These are phyloP conservation scores for Junonia oenone DNA, from an alignment of 2,888 invertebrate genomes.

Conservation along the genomic window DNA sequence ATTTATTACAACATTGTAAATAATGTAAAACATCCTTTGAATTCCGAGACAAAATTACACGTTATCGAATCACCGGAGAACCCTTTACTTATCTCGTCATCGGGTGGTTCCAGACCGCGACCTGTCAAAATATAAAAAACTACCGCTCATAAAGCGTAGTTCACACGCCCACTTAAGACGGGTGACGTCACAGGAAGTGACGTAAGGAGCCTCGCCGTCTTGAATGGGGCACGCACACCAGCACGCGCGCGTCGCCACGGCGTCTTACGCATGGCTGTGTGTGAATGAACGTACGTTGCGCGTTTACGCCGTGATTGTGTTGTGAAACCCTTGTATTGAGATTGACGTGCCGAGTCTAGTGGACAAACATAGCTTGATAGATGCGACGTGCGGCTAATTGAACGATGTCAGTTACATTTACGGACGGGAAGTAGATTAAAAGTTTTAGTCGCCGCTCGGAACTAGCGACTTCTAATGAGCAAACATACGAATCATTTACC, in stretches of 20 bases:
- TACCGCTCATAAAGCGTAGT: constrained; percentile 47
- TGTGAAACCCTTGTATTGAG: constrained; percentile 52
- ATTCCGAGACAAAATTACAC: constrained; percentile 42
- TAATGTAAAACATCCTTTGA: constrained; percentile 24
- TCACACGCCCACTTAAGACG: constrained; percentile 70
- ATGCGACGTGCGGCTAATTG: constrained; percentile 55
- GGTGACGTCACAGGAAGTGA: constrained; percentile 67
- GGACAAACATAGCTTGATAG: constrained; percentile 52
- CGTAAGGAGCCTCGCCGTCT: constrained; percentile 58
- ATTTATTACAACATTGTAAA: constrained; percentile 27
- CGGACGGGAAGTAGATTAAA: constrained; percentile 48
- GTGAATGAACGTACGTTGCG: constrained; percentile 65
- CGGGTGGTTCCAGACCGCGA: constrained; percentile 38
- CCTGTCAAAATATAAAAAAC: constrained; percentile 59
- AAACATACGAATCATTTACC: constrained; percentile 43
- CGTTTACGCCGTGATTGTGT: constrained; percentile 49
- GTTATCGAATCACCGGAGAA: constrained; percentile 41
- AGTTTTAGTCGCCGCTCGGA: constrained; percentile 38
- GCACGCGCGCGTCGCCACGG: constrained; percentile 19
- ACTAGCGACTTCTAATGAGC: constrained; percentile 50
- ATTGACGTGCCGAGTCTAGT: constrained; percentile 54
- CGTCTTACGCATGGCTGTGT: constrained; percentile 44
- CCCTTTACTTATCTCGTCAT: constrained; percentile 57
- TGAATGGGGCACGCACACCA: constrained; percentile 67
- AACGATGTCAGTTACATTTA: constrained; percentile 53